Conservation (phyloP, 35 echinoderm and acorn worm genomes). For the Lytechinus variegatus region DNA sequence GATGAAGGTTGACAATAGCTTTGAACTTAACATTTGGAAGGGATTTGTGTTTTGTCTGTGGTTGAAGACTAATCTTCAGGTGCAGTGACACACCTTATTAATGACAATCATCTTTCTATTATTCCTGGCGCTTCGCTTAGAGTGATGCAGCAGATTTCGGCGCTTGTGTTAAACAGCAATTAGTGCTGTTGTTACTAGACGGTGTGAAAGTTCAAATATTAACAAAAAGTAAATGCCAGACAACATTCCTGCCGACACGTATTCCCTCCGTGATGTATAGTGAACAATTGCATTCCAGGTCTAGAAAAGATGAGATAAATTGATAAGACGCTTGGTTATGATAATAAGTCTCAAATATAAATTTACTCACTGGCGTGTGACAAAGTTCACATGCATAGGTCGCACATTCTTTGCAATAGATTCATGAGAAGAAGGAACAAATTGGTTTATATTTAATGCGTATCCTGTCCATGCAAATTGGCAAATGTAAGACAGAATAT, state of each 20-base stretch:
- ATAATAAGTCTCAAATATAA: neutral
- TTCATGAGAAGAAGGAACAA: neutral
- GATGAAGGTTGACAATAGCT: too few relatives aligned
- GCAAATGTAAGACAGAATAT: too few relatives aligned
- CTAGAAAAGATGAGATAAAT: neutral
- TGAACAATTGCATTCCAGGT: neutral
- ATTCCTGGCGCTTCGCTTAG: neutral
- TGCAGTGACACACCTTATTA: neutral
- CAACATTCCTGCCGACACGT: neutral
- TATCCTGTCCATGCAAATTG: neutral
- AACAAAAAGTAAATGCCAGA: neutral
- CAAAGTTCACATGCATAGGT: neutral
- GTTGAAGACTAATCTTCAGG: neutral
- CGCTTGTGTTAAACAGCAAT: conserved; percentile 2
- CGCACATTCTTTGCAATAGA: neutral
- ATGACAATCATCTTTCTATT: neutral
- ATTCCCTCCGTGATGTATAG: neutral
- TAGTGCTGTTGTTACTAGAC: neutral
- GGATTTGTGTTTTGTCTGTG: neutral
- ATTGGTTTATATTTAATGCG: neutral
- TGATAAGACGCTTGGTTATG: neutral
- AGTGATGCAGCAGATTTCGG: neutral
- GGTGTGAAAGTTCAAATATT: neutral
- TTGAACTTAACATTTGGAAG: too few relatives aligned
- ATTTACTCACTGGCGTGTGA: neutral